These are phyloP conservation scores for Phaedon cochleariae DNA, from an alignment of 2,888 invertebrate genomes.

Conservation along the genomic window DNA sequence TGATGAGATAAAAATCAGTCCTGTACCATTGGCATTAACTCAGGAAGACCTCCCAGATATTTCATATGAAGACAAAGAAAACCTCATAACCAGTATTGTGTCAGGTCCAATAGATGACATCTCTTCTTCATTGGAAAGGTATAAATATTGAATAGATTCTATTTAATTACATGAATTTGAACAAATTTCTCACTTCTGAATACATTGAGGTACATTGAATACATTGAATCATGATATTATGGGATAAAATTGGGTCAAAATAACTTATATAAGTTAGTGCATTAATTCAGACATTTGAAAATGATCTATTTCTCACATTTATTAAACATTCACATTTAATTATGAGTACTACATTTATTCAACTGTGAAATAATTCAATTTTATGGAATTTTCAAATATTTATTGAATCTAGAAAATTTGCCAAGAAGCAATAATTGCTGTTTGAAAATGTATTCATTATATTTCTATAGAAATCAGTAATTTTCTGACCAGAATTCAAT, in stretches of 20 bases:
- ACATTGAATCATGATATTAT: background rate
- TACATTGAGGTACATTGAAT: background rate
- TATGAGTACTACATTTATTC: no score
- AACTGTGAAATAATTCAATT: no score
- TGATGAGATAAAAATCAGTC: background rate
- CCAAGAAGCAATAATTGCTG: no score
- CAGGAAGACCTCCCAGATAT: background rate
- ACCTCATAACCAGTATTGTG: background rate
- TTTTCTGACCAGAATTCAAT: background rate
- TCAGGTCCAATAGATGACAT: constrained; percentile 2
- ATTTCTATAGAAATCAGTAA: background rate
- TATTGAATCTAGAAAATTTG: no score
- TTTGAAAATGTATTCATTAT: background rate
- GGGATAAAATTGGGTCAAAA: no score
- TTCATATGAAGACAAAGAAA: background rate
- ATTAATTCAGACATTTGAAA: no score
- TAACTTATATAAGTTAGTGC: no score
- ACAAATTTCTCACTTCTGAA: background rate
- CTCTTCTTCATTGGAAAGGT: background rate
- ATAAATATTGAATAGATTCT: background rate
- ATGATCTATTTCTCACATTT: no score
- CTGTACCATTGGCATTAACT: background rate
- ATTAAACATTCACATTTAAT: no score
- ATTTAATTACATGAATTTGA: background rate
- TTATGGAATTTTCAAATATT: no score